Base-by-base conservation (phyloP, 2,113 vertebrate species). In the Plecotus auritus region DNA sequence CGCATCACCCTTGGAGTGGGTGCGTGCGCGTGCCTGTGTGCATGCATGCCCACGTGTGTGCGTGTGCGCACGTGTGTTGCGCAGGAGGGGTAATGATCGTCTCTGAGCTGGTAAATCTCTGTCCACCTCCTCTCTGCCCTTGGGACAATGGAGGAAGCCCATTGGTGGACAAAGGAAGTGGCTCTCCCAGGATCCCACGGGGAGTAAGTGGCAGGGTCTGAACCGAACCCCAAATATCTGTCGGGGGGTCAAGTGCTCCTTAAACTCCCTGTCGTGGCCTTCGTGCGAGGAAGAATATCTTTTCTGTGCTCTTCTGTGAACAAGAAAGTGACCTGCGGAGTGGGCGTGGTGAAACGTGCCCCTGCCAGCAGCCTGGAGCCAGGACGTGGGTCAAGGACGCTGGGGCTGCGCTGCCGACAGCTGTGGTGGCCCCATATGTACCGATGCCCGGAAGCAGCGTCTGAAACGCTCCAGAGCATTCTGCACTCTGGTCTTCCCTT, bases 381-480 rank as follows among this genome's bases (percentile, higher is more conserved):
- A 40, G 30, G 77, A 28, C 2, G 0, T 6, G 9, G 7, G 73
- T 5, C 23, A 11, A 45, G 30, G 77, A 18, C 0, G 0, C 4
- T 1, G 26, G 9, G 10, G 32, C 0, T 13, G 10, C 17, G 28
- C 20, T 14, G 12, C 11, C 7, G 18, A 28, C 47, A 90, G 35
- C 47, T 4, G 26, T 1, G 78, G 22, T 26, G 3, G 20, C 59
- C 40, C 12, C 2, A 22, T 5, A 18, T 0, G 7, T 8, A 17
- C 14, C 16, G 7, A 35, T 7, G 45, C 32, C 51, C 3, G 3
- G 72, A 45, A 83, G 45, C 12, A 14, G 5, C 9, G 0, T 14
- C 76, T 9, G 4, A 13, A 69, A 70, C 2, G 7, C 26, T 78
- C 77, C 59, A 37, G 78, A 83, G 42, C 22, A 28, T 70, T 76